Percentiles rank a stretch among this genome's conserved stretches.
These are phyloP conservation scores for Phyllopteryx taeniolatus DNA, from an alignment of 2,113 vertebrate genomes.

Conservation along the genomic window DNA sequence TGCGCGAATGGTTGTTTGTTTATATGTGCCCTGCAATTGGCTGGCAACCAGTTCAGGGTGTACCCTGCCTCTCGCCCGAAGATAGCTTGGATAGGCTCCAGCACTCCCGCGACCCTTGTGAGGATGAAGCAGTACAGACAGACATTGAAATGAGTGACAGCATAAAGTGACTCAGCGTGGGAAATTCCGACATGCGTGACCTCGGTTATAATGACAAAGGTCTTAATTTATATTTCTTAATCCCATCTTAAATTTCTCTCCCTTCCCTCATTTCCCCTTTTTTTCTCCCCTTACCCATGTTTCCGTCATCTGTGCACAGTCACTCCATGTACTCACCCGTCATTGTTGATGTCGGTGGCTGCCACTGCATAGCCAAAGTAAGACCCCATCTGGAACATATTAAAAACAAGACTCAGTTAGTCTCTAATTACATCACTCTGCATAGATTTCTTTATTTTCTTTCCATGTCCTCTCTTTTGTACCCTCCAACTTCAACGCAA, in stretches of 20 bases:
- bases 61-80: no score
- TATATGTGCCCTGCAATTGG: no score
- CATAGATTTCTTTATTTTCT: slow-evolving; percentile 39
- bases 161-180: neutral
- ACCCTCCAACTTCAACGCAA: slow-evolving; percentile 15
- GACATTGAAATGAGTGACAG: neutral
- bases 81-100: no score
- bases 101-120: no score
- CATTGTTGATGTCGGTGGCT: slow-evolving; percentile 83
- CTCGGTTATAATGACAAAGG: slow-evolving; percentile 15
- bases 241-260: neutral
- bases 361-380: slow-evolving; percentile 88
- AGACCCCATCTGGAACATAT: slow-evolving; percentile 85
- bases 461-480: slow-evolving; percentile 22
- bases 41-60: no score
- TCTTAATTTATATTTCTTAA: neutral
- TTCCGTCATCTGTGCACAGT: slow-evolving; percentile 17
- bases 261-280: neutral
- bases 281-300: slow-evolving; percentile 1
- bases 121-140: no score
- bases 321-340: slow-evolving; percentile 77
- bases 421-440: slow-evolving; percentile 48
- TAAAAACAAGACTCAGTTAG: slow-evolving; percentile 49
- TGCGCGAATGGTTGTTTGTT: no score
- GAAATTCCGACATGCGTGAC: neutral